Conservation (phyloP, 2,113 vertebrate species). For the Thunnus maccoyii region DNA sequence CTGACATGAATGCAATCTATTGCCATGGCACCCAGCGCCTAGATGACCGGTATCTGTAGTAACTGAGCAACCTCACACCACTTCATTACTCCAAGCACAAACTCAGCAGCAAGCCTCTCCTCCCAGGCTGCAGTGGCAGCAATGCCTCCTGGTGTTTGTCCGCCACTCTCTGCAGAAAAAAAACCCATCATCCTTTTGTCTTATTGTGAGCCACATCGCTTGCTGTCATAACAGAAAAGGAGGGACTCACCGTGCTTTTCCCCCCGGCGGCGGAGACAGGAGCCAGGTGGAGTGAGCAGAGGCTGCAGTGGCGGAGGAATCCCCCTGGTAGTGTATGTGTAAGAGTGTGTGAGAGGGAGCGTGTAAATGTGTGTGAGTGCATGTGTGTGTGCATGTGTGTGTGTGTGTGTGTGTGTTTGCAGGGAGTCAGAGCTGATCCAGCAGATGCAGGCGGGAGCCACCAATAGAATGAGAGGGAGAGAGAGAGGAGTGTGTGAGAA, state of each 20-base stretch:
- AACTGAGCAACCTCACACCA: slow-evolving; percentile 64
- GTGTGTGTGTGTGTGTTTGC: slow-evolving; percentile 49
- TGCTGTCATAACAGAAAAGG: slow-evolving; percentile 68
- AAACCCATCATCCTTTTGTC: slow-evolving; percentile 70
- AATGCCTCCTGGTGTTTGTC: slow-evolving; percentile 53
- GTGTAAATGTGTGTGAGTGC: slow-evolving; percentile 2
- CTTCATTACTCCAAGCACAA: slow-evolving; percentile 65
- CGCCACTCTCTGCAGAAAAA: slow-evolving; percentile 37
- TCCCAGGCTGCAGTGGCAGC: slow-evolving; percentile 63
- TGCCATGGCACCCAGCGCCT: slow-evolving; percentile 54
- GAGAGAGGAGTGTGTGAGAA: slow-evolving; percentile 70
- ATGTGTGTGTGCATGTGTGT: slow-evolving; percentile 34
- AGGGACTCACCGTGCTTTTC: slow-evolving; percentile 70
- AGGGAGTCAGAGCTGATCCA: slow-evolving; percentile 78
- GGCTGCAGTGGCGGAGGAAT: slow-evolving; percentile 77
- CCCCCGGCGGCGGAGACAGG: slow-evolving; percentile 37
- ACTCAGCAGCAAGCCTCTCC: slow-evolving; percentile 67
- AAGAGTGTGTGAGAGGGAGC: slow-evolving; percentile 29
- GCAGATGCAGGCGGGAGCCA: slow-evolving; percentile 81
- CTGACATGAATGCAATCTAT: slow-evolving; percentile 53
- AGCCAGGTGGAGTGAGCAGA: slow-evolving; percentile 71
- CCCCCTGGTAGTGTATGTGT: slow-evolving; percentile 70
- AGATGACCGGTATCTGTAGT: slow-evolving; percentile 72
- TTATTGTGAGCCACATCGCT: slow-evolving; percentile 50
- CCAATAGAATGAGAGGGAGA: slow-evolving; percentile 78